These are phyloP conservation scores for Xyrauchen texanus DNA, from an alignment of 2,113 vertebrate genomes.

Conservation along the genomic window DNA sequence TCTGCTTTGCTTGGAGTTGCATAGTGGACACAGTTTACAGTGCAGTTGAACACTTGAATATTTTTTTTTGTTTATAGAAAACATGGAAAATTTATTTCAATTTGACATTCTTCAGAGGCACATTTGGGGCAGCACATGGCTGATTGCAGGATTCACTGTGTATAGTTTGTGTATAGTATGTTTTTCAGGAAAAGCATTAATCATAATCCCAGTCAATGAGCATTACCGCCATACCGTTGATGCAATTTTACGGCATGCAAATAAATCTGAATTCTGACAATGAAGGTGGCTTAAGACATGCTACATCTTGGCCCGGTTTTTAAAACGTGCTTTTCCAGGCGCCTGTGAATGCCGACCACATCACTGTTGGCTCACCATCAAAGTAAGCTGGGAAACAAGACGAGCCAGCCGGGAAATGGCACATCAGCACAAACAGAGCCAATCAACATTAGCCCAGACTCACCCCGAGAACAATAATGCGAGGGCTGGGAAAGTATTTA, in stretches of 20 bases:
- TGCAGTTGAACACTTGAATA: no score
- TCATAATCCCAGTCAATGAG: background rate
- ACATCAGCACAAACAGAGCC: conserved; percentile 53
- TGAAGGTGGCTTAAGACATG: background rate
- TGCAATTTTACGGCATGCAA: background rate
- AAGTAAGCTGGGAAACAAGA: conserved; percentile 38
- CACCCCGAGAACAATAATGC: conserved; percentile 41
- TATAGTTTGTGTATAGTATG: background rate
- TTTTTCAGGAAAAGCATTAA: conserved; percentile 1
- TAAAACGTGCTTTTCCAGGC: conserved; percentile 17
- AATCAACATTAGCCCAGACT: conserved; percentile 42
- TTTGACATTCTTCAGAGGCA: background rate
- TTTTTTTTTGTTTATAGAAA: conserved; percentile 28
- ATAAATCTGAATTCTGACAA: conserved; percentile 2
- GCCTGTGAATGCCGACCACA: background rate
- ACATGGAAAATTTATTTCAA: conserved; percentile 21
- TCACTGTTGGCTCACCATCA: conserved; percentile 46
- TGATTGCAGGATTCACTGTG: background rate
- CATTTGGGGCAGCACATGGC: background rate
- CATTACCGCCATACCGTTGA: background rate
- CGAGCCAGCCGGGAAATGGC: conserved; percentile 46
- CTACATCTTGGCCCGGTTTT: background rate
- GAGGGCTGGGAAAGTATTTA: conserved; percentile 41
- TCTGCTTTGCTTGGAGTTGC: background rate
- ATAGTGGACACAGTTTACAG: background rate